Conservation (phyloP, 2,888 invertebrate species). For the Laspeyria flexula region DNA sequence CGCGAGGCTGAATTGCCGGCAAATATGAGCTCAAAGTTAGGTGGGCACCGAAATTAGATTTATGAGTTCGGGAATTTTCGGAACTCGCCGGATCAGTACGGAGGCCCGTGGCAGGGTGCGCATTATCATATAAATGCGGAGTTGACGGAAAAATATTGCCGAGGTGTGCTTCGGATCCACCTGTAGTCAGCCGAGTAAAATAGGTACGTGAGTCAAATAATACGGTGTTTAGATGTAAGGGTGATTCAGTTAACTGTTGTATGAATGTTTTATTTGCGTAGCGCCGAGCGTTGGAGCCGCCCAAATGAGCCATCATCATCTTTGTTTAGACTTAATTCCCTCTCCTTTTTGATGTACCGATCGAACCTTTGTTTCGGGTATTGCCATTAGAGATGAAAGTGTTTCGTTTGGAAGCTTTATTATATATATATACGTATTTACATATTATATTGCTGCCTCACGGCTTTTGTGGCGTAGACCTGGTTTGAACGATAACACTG, state of each 20-base stretch:
- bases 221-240: slow-evolving; percentile 41
- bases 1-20: slow-evolving; percentile 55
- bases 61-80: slow-evolving; percentile 80
- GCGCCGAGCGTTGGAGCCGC: slow-evolving; percentile 17
- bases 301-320: slow-evolving; percentile 43
- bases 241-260: slow-evolving; percentile 50
- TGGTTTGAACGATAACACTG: no score
- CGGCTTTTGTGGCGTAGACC: no score
- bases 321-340: slow-evolving; percentile 46
- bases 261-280: slow-evolving; percentile 59
- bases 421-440: no score
- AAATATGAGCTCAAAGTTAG: slow-evolving; percentile 65
- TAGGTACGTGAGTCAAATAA: slow-evolving; percentile 50
- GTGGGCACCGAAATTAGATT: slow-evolving; percentile 79
- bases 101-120: slow-evolving; percentile 59
- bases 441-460: no score
- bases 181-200: slow-evolving; percentile 52
- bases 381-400: slow-evolving; percentile 26
- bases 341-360: slow-evolving; percentile 36
- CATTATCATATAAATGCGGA: slow-evolving; percentile 76
- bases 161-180: slow-evolving; percentile 56
- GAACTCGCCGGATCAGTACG: slow-evolving; percentile 80
- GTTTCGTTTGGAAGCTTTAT: no score
- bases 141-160: slow-evolving; percentile 81
- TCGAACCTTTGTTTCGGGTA: slow-evolving; percentile 29